Evolutionary conservation across 2,888 invertebrate species (phyloP), one percentile per base, ranked within the genome.

Genomic region (Archips crataeganus): DNA sequence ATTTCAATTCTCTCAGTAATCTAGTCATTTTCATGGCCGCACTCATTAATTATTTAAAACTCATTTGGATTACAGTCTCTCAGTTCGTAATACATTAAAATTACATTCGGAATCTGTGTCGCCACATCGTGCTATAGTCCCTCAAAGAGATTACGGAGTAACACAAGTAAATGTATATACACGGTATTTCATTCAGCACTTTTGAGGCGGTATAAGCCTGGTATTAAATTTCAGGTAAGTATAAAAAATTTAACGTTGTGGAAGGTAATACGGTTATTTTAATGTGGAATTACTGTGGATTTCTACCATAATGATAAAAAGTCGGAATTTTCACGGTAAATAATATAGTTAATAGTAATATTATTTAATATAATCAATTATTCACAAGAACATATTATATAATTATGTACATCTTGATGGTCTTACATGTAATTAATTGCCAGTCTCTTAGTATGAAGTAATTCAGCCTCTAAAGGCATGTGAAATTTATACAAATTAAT

Each of bases 41-140:
- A 42, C 60, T 62, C 73, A 71, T 75, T 76, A 70, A 74, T 75
- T 72, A 77, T 69, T 76, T 77, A 67, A 76, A 77, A 74, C 78
- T 78, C 78, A 77, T 77, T 76, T 76, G 76, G 77, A 78, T 78
- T 78, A 78, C 49, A 62, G n/a, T 62, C 57, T 74, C 65, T 59
- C 65, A 49, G 65, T 74, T 74, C 73, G 72, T 75, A 73, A 75
- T 75, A 77, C 68, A 73, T 75, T 75, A 66, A 75, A 75, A 75
- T 77, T 75, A 77, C 76, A 74, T 75, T 75, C 65, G 67, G 62
- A 69, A 61, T 71, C 57, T 15, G 65, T 68, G 71, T 70, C 70
- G 65, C 75, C 77, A 70, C 75, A 76, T 64, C 71, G 71, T 15
- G 61, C 64, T 36, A 32, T 74, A 77, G 70, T 76, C 77, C 70